Conservation (phyloP, 2,113 vertebrate species). For the Tor tambroides region DNA sequence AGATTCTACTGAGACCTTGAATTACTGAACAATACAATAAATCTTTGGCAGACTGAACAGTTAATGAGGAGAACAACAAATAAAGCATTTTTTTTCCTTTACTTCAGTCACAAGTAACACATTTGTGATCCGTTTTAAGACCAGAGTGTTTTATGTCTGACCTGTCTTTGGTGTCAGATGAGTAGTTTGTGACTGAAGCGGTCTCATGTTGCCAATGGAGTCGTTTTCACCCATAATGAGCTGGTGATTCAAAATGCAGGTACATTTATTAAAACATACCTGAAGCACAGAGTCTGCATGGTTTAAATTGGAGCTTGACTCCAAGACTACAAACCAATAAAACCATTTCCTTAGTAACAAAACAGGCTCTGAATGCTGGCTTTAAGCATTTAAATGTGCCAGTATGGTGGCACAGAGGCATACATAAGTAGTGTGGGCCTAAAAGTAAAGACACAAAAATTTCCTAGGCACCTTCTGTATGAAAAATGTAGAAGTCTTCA, state of each 20-base stretch:
- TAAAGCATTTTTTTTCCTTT: neutral
- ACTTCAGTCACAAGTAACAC: neutral
- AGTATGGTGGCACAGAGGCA: neutral
- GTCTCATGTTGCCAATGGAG: slow-evolving; percentile 40
- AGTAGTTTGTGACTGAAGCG: neutral
- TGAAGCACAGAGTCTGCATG: slow-evolving; percentile 48
- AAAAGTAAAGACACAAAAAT: neutral
- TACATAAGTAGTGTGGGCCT: neutral
- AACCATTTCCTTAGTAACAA: slow-evolving; percentile 48
- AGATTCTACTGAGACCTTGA: neutral
- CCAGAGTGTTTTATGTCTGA: neutral
- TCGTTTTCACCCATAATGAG: slow-evolving; percentile 23
- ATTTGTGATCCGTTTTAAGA: neutral
- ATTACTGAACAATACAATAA: neutral
- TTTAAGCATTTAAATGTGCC: slow-evolving; percentile 7
- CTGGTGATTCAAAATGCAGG: slow-evolving; percentile 35
- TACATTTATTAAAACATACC: slow-evolving; percentile 58
- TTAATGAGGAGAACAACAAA: slow-evolving; percentile 1
- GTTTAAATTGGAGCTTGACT: slow-evolving; percentile 60
- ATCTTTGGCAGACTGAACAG: neutral
- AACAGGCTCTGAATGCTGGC: neutral
- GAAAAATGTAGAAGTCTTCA: slow-evolving; percentile 25
- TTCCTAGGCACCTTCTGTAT: neutral
- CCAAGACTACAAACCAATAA: slow-evolving; percentile 36
- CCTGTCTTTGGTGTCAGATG: neutral